Conservation (phyloP, 2,888 invertebrate species). For the Anodontia alba region DNA sequence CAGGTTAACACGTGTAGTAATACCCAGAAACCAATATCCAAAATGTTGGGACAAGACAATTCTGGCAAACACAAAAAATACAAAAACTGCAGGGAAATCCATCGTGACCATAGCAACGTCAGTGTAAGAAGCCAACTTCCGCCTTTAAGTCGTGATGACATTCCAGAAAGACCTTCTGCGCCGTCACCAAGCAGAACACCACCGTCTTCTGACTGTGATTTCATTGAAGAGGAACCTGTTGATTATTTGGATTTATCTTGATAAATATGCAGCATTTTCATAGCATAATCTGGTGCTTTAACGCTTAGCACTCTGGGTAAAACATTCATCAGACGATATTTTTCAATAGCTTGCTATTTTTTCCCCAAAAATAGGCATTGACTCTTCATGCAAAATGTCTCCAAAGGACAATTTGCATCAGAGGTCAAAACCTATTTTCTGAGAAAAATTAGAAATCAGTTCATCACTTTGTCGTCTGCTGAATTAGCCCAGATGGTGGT, state of each 20-base stretch:
- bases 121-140: constrained; percentile 62
- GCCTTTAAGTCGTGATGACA: constrained; percentile 64
- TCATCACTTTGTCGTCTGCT: no score
- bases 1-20: constrained; percentile 6
- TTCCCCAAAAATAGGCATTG: no score
- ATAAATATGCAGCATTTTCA: no score
- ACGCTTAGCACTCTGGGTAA: no score
- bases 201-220: constrained; percentile 59
- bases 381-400: no score
- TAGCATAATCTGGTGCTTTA: no score
- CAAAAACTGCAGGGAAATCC: constrained; percentile 24
- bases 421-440: no score
- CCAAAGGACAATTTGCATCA: no score
- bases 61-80: constrained; percentile 33
- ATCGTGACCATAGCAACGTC: constrained; percentile 30
- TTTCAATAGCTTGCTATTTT: background rate
- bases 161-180: constrained; percentile 68
- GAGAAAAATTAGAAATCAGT: no score
- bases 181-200: constrained; percentile 74
- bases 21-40: background rate
- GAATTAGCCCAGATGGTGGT: no score
- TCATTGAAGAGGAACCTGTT: constrained; percentile 69
- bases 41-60: constrained; percentile 37
- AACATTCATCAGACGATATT: no score
- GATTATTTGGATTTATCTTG: constrained; percentile 69